These are phyloP conservation scores for Callinectes sapidus DNA, from an alignment of 2,888 invertebrate species.

Conservation along the genomic window DNA sequence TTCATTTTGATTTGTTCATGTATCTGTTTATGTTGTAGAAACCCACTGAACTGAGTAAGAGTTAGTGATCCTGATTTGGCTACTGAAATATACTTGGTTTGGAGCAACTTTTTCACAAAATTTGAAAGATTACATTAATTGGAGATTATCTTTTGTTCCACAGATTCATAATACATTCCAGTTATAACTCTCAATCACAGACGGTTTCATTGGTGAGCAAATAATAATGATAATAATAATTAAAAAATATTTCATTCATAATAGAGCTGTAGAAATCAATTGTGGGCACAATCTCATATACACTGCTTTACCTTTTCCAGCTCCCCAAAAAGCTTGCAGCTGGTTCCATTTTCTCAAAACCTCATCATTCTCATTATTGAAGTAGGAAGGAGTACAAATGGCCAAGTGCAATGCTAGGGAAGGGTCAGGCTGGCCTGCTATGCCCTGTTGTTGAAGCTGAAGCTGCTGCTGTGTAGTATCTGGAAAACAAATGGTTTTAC, in stretches of 20 bases:
- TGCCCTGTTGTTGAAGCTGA: constrained; percentile 74
- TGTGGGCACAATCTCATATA: background rate
- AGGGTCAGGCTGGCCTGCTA: constrained; percentile 74
- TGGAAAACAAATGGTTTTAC: background rate
- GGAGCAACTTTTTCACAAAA: background rate
- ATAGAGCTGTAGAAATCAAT: background rate
- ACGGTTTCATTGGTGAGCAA: background rate
- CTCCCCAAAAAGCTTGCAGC: constrained; percentile 92
- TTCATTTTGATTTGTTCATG: too few species aligned
- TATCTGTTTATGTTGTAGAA: too few species aligned
- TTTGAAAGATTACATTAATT: background rate
- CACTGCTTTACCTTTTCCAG: constrained; percentile 80
- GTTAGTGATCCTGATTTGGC: too few species aligned
- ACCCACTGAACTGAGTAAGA: too few species aligned
- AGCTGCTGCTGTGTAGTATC: constrained; percentile 74
- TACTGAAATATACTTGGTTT: too few species aligned
- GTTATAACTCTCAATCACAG: background rate
- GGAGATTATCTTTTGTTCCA: background rate
- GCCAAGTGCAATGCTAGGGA: constrained; percentile 83
- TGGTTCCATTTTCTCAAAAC: constrained; percentile 96
- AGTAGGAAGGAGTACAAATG: constrained; percentile 87
- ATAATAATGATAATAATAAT: too few species aligned
- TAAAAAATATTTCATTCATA: too few species aligned
- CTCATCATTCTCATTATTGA: constrained; percentile 95
- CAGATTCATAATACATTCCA: background rate